These are phyloP conservation scores for Emmelina monodactyla DNA, from an alignment of 2,888 invertebrate species.

Conservation along the genomic window DNA sequence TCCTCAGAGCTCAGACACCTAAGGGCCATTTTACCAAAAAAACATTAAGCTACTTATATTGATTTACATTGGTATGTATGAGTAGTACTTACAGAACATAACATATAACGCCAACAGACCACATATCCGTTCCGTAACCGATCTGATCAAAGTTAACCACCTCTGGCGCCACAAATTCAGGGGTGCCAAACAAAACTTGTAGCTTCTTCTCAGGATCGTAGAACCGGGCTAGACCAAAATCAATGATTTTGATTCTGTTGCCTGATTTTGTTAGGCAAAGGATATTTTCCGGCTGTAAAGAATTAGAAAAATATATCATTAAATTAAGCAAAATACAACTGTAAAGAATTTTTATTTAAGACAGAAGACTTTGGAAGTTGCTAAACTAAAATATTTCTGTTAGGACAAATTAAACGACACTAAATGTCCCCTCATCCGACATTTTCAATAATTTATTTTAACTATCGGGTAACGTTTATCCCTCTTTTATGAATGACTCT, in stretches of 20 bases:
- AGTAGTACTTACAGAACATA: conserved; percentile 90
- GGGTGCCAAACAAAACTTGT: conserved; percentile 95
- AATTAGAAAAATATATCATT: conserved; percentile 9
- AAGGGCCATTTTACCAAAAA: too few species aligned
- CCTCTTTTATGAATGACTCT: too few species aligned
- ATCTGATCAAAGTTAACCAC: conserved; percentile 98
- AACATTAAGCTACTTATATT: too few species aligned
- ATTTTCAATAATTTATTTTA: too few species aligned
- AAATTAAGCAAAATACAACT: too few species aligned
- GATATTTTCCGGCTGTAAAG: conserved; percentile 93
- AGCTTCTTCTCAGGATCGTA: conserved; percentile 92
- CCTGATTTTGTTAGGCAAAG: conserved; percentile 94
- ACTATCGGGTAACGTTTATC: too few species aligned
- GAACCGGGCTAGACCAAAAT: conserved; percentile 94
- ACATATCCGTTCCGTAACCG: conserved; percentile 96
- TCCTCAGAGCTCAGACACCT: too few species aligned
- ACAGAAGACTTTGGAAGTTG: too few species aligned
- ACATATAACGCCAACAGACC: conserved; percentile 98
- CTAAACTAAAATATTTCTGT: too few species aligned
- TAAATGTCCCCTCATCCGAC: too few species aligned
- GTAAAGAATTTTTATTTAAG: too few species aligned
- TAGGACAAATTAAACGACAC: too few species aligned
- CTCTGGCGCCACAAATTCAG: conserved; percentile 98
- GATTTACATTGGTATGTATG: background rate
- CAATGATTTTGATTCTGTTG: conserved; percentile 98